A percentile compares a stretch with the other conserved stretches of the same genome.
Conservation (phyloP, 1,140 invertebrate genomes). For the Luehdorfia chinensis region DNA sequence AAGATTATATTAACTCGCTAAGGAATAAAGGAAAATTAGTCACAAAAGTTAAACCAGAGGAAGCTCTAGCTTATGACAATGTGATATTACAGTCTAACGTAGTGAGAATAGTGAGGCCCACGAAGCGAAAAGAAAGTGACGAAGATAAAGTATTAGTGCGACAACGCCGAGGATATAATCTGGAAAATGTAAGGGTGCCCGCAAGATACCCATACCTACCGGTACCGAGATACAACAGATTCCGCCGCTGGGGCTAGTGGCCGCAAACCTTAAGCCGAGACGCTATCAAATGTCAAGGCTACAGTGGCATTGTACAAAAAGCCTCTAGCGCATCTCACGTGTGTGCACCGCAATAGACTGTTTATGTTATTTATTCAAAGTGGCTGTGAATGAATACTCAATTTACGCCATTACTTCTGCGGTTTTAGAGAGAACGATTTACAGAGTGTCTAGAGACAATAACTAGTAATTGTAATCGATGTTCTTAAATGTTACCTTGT, state of each 20-base stretch:
- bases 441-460: slow-evolving; percentile 31
- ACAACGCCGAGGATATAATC: slow-evolving; percentile 70
- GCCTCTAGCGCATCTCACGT: slow-evolving; percentile 39
- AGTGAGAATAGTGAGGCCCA: slow-evolving; percentile 55
- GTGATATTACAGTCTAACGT: slow-evolving; percentile 69
- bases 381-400: slow-evolving; percentile 65
- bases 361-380: slow-evolving; percentile 52
- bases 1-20: slow-evolving; percentile 48
- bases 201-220: slow-evolving; percentile 65
- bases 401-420: slow-evolving; percentile 36
- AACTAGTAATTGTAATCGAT: slow-evolving; percentile 14
- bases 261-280: slow-evolving; percentile 25
- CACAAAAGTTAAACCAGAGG: slow-evolving; percentile 55
- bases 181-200: slow-evolving; percentile 73
- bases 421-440: slow-evolving; percentile 40
- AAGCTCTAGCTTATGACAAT: slow-evolving; percentile 63
- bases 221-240: slow-evolving; percentile 53
- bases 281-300: slow-evolving; percentile 67
- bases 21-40: slow-evolving; percentile 59
- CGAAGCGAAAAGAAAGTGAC: slow-evolving; percentile 32
- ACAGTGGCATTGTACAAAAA: slow-evolving; percentile 40
- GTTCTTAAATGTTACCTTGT: slow-evolving; percentile 2
- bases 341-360: slow-evolving; percentile 36
- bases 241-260: slow-evolving; percentile 67
- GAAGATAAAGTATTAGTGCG: slow-evolving; percentile 48